These are phyloP conservation scores for Aphelenchoides fujianensis DNA, from an alignment of 1,140 invertebrate species.

Conservation along the genomic window DNA sequence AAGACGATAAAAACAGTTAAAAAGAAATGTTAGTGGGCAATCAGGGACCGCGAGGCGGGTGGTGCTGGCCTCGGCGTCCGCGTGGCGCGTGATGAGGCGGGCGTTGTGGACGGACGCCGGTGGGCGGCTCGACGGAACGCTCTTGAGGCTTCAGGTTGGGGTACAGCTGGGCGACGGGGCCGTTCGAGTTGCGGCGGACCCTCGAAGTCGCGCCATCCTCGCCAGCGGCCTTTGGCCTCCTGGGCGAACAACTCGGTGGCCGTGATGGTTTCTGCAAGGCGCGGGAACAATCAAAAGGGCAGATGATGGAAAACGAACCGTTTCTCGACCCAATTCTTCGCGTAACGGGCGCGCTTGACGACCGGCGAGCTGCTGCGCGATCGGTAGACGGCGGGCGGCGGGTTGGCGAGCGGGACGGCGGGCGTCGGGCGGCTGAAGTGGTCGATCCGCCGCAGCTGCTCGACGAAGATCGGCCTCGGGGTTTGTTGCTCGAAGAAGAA, in stretches of 20 bases:
- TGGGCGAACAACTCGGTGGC: constrained; percentile 5
- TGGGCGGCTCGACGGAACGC: background rate
- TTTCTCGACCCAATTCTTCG: background rate
- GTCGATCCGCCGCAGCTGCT: background rate
- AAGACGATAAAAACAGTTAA: no score
- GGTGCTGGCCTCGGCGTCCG: no score
- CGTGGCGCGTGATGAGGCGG: background rate
- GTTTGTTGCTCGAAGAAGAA: background rate
- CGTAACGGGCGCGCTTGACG: background rate
- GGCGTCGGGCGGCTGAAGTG: background rate
- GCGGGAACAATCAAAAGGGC: background rate
- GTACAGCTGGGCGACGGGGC: constrained; percentile 2
- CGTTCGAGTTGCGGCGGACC: background rate
- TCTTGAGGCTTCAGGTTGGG: background rate
- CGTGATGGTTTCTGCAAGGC: constrained; percentile 6
- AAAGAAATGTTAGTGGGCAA: no score
- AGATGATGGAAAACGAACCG: background rate
- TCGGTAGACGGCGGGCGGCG: background rate
- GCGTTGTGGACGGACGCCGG: constrained; percentile 2
- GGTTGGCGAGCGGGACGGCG: background rate
- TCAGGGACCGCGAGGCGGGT: no score
- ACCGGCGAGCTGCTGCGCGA: background rate
- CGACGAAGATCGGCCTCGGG: background rate
- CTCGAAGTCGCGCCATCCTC: constrained; percentile 7
- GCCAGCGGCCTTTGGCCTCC: background rate